A percentile compares a stretch with the other conserved stretches of the same genome.
These are phyloP conservation scores for Drosophila arizonae DNA, from an alignment of 1,140 invertebrate genomes.

Conservation along the genomic window DNA sequence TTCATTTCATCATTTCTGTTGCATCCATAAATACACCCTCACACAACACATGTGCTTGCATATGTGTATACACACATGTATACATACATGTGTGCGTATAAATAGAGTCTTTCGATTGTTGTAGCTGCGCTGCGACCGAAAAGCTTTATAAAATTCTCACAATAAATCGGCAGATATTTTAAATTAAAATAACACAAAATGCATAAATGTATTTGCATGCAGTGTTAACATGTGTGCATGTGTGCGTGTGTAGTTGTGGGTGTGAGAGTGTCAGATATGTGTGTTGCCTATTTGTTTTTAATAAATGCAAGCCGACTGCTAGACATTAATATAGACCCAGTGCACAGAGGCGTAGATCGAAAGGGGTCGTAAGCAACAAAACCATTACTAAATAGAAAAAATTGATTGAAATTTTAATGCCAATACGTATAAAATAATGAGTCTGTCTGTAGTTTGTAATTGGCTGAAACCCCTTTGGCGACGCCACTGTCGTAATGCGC, in stretches of 20 bases:
- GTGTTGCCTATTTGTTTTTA: conserved; percentile 43
- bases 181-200: conserved; percentile 52
- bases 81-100: not conserved
- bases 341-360: conserved; percentile 7
- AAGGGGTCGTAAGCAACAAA: not conserved
- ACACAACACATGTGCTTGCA: not conserved
- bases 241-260: conserved; percentile 14
- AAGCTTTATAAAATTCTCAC: conserved; percentile 37
- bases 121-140: conserved; percentile 14
- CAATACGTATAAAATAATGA: not conserved
- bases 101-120: conserved; percentile 19
- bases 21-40: not conserved
- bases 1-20: conserved; percentile 20
- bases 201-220: conserved; percentile 22
- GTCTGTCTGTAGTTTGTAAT: not conserved
- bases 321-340: conserved; percentile 23
- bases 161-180: conserved; percentile 46
- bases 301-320: conserved; percentile 30
- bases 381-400: not conserved
- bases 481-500: conserved; percentile 25
- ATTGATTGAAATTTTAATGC: not conserved
- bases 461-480: not conserved
- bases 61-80: no score
- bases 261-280: conserved; percentile 6
- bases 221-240: conserved; percentile 7